Base-by-base conservation (phyloP, 2,797 vertebrate genomes). In the Microtus agrestis region DNA sequence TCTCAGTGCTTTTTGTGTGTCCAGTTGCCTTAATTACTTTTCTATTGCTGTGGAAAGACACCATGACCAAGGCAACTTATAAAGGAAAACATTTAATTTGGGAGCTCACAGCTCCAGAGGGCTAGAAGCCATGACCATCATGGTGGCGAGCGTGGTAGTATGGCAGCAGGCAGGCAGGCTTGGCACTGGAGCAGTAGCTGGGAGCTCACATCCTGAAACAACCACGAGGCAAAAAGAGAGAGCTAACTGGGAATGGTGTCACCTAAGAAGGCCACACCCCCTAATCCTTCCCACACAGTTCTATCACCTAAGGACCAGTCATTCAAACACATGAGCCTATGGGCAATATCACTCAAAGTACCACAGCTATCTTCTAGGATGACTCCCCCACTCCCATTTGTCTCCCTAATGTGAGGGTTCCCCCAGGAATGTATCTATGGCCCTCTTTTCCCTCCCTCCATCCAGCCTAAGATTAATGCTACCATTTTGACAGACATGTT, bases 381-480 rank as follows among this genome's bases (percentile, higher is more conserved):
- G 3, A 31, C 31, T 23, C 63, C 46, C 31, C 82, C 13, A 40
- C 19, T 12, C 71, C 37, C 13, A 63, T 25, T 8, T 88, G 34
- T 54, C 43, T 89, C 34, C 71, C 87, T 95, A 82, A 74, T 79
- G 34, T 11, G 8, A 23, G 15, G 76, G 6, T 19, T 23, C 17
- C 37, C 46, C 27, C 56, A 89, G 56, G 74, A 23, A 84, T n/a
- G 5, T 1, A 51, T 46, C 37, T 37, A 15, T 1, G 85, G 73
- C 34, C 1, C 13, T 81, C 19, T 76, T 94, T 71, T 67, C 31
- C 81, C 87, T 40, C 69, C 31, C 34, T 23, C 2, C 19, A n/a
- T 34, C 51, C 40, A 87, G 59, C 51, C 65, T 84, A 94, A 91
- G 37, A 61, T 89, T 48, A 78, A 92, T 31, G 31, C 63, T 71